phyloP scores from a whole-genome alignment of 2,113 vertebrate species.

The Scopus umbretta region DNA sequence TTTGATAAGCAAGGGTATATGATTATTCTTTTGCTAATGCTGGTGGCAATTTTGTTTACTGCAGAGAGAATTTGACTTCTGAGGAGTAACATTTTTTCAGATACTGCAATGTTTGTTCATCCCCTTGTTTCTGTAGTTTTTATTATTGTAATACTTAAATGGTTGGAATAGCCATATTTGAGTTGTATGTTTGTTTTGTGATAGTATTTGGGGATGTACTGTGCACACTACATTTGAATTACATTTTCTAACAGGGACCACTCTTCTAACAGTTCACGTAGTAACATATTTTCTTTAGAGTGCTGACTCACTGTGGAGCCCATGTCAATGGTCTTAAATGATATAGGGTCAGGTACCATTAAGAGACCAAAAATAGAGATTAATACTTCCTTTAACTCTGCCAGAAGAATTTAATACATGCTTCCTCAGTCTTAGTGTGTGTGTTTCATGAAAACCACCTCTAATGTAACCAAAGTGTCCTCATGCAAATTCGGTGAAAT shows the following conservation, averaged over 20 bases:
- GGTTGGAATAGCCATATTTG: background rate
- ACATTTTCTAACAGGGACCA: background rate
- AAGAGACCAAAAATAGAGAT: background rate
- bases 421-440: background rate
- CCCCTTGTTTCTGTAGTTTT: background rate
- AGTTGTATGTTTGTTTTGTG: background rate
- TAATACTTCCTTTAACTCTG: background rate
- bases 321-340: accelerated
- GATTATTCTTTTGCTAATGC: background rate
- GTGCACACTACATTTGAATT: background rate
- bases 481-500: background rate
- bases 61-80: background rate
- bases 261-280: background rate
- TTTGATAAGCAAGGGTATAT: background rate
- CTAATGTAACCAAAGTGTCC: background rate
- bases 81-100: background rate
- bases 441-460: background rate
- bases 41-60: background rate
- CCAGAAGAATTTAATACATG: background rate
- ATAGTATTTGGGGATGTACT: background rate
- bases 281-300: background rate
- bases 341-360: background rate
- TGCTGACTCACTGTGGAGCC: background rate
- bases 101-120: background rate
- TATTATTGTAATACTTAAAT: background rate